Base-by-base conservation (phyloP, 2,797 vertebrate species). In the Sebastes paucispinis region DNA sequence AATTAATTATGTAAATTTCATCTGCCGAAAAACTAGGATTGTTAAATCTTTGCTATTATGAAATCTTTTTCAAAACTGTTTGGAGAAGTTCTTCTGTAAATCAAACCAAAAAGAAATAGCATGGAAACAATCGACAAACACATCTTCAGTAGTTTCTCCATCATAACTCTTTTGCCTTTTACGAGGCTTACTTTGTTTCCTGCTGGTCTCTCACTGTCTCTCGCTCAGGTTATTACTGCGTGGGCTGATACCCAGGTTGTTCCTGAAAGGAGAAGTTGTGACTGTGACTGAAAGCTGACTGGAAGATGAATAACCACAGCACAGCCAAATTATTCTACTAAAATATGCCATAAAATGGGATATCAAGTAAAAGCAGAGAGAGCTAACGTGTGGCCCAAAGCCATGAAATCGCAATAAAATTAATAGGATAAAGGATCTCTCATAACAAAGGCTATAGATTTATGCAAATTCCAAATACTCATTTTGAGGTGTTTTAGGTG, bases 381-480 rank as follows among this genome's bases (percentile, higher is more conserved):
- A 57, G 43, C 34, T 27, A 18, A 32, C 16, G 20, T 20, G 27
- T 79, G 58, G 54, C 36, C 64, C 22, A 18, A 54, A 83, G 54
- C 50, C 52, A 31, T 34, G 54, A 34, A 34, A 62, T 24, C n/a
- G 9, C 14, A 58, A 77, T 58, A 52, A 4, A 64, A 47, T 29
- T 39, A 65, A 52, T 39, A 31, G 60, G 16, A 54, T 66, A 16
- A 36, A 39, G 31, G 18, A n/a, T 77, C n/a, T 20, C 16, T 77
- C 22, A 39, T 52, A 69, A 76, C 47, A 79, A 29, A 55, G 52
- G 24, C 27, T 64, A 67, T 58, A 34, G 70, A 76, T 73, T 69
- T 3, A 59, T 73, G 50, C 65, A 69, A 69, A 74, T 82, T 74
- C 39, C 34, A 36, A 36, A 69, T 32, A 11, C 22, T 73, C 47